Conservation (phyloP, 2,797 vertebrate genomes). For the Miichthys miiuy region DNA sequence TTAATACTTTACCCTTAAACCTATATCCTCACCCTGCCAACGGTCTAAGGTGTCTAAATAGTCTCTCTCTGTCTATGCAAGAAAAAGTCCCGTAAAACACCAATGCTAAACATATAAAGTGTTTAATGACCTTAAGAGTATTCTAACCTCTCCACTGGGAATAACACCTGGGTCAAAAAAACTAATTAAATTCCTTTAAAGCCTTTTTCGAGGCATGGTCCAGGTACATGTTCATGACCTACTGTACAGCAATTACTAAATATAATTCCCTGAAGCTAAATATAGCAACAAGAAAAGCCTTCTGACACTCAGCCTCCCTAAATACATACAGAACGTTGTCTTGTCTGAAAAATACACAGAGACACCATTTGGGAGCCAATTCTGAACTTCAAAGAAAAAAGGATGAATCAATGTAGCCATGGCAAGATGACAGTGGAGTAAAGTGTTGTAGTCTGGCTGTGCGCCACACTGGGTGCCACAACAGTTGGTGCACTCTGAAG, state of each 20-base stretch:
- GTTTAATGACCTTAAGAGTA: constrained; percentile 52
- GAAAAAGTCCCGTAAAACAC: constrained; percentile 57
- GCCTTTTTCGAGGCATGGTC: constrained; percentile 36
- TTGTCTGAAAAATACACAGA: constrained; percentile 12
- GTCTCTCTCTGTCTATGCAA: constrained; percentile 25
- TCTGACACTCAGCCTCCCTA: constrained; percentile 8
- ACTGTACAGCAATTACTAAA: constrained; percentile 42
- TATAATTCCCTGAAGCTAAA: constrained; percentile 48
- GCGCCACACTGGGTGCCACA: constrained; percentile 11
- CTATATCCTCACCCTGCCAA: constrained; percentile 33
- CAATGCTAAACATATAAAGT: constrained; percentile 56
- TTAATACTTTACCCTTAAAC: constrained; percentile 44
- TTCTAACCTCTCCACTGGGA: constrained; percentile 47
- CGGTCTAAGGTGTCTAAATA: constrained; percentile 27
- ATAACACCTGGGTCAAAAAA: constrained; percentile 59
- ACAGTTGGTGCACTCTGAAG: constrained; percentile 8
- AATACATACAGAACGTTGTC: constrained; percentile 10
- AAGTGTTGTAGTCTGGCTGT: constrained; percentile 27
- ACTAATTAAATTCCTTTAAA: constrained; percentile 70
- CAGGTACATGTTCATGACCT: constrained; percentile 47
- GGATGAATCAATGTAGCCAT: constrained; percentile 31
- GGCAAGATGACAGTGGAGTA: constrained; percentile 20
- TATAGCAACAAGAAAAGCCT: constrained; percentile 31
- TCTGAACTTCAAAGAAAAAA: constrained; percentile 27
- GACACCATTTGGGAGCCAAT: neutral